These are phyloP conservation scores for Temnothorax nylanderi DNA, from an alignment of 1,140 invertebrate species.

Conservation along the genomic window DNA sequence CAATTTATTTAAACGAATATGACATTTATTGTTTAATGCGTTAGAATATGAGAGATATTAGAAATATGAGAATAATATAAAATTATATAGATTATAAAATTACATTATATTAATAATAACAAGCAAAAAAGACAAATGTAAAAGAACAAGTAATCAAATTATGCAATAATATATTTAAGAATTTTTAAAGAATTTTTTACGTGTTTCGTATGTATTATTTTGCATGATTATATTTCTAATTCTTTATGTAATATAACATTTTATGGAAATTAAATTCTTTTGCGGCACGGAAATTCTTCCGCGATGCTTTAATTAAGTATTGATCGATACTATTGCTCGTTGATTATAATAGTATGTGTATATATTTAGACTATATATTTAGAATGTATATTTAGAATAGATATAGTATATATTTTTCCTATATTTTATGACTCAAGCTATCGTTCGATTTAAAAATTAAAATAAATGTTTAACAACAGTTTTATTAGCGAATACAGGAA, in stretches of 20 bases:
- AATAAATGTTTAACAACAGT: background rate
- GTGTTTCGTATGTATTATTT: background rate
- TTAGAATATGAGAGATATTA: background rate
- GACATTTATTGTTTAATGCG: background rate
- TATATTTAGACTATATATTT: constrained; percentile 23
- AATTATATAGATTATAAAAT: background rate
- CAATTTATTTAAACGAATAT: constrained; percentile 11
- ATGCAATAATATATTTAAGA: background rate
- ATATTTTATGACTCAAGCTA: constrained; percentile 34
- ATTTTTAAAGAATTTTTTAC: background rate
- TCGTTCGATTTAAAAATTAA: constrained; percentile 51
- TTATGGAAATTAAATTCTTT: background rate
- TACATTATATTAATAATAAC: background rate
- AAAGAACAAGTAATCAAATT: background rate
- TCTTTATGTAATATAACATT: background rate
- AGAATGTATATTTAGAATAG: background rate
- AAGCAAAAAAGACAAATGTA: background rate
- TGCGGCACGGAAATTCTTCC: background rate
- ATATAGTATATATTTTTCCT: background rate
- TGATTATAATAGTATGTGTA: background rate
- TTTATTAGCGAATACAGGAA: background rate
- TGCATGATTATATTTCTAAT: background rate
- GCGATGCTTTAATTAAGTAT: constrained; percentile 19
- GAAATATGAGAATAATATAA: background rate
- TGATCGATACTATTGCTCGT: background rate